Evolutionary conservation across 2,113 vertebrate genomes (phyloP).

Genomic region (Manacus vitellinus): DNA sequence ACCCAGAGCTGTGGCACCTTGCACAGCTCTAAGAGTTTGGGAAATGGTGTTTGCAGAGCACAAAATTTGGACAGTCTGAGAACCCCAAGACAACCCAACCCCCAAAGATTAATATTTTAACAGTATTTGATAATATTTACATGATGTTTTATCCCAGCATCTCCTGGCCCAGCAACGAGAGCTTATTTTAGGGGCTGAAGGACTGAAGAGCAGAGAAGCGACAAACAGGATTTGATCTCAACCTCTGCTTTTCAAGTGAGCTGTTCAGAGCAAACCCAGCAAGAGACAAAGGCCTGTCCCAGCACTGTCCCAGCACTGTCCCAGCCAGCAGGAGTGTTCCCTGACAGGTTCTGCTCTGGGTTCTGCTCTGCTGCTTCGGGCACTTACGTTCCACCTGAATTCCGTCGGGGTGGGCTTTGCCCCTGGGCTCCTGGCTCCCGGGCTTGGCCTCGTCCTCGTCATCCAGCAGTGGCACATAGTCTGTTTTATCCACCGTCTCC

Average conservation of each 20-base stretch:
- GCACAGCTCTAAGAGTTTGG: background rate
- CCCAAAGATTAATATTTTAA: fast-evolving
- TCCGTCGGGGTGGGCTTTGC: slow-evolving; percentile 52
- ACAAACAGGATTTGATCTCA: background rate
- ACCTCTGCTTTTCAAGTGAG: fast-evolving
- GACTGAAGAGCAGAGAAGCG: background rate
- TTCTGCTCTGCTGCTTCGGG: background rate
- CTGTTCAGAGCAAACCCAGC: fast-evolving
- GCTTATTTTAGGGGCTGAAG: too few species aligned
- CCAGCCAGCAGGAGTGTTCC: fast-evolving
- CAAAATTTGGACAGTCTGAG: background rate
- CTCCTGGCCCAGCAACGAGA: background rate
- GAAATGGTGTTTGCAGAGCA: background rate
- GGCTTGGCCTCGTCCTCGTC: slow-evolving; percentile 72
- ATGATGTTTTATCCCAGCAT: background rate
- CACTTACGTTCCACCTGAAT: slow-evolving; percentile 68
- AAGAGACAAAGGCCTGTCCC: too few species aligned
- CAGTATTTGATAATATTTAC: background rate
- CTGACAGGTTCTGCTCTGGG: fast-evolving
- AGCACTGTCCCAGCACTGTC: fast-evolving
- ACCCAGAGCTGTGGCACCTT: background rate
- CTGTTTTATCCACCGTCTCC: slow-evolving; percentile 89
- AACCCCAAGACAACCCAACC: background rate
- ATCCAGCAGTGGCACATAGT: slow-evolving; percentile 88
- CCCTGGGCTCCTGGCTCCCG: slow-evolving; percentile 64